Evolutionary conservation across 2,113 vertebrate species (phyloP), one percentile per base, ranked within the genome.

Genomic region (Anas platyrhynchos): DNA sequence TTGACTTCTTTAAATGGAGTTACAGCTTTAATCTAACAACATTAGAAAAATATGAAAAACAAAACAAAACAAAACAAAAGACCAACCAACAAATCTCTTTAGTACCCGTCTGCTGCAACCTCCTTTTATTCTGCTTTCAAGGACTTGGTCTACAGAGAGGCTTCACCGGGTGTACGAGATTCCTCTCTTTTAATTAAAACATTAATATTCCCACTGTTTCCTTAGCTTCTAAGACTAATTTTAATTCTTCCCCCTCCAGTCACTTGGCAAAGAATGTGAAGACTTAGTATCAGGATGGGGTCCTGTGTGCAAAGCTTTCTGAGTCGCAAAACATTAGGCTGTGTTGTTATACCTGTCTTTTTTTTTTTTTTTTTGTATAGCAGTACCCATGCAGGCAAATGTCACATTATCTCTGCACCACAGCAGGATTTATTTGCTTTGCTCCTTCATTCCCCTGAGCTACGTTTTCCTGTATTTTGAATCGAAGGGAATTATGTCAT

Each of bases 201-300:
- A 89, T 98, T 94, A 93, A 97, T 94, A 96, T 96, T 96, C 68
- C 59, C 65, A 44, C 69, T 73, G 41, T 93, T 97, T 95, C 77
- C 91, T 61, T 78, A 77, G 54, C 54, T 91, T 89, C 91, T 67
- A 65, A 84, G 62, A 31, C 34, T 83, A 83, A 80, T 96, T 81
- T 94, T 89, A 90, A 92, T 96, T 94, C 20, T 91, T 80, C 75
- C 18, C 32, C 73, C n/a, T 92, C 78, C 54, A 92, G 62, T 90
- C 87, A 96, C 54, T 97, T 96, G 93, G 93, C 78, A 83, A 95
- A 89, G 91, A 90, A 73, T 55, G 75, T 58, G 41, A 92, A 32
- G 55, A 86, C 54, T 62, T 73, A 50, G 44, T 94, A 89, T 84
- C 84, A 93, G 87, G 92, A 65, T 92, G 94, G 96, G 46, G 76